Evolutionary conservation across 2,113 vertebrate genomes (phyloP).

Genomic region (Conger conger): DNA sequence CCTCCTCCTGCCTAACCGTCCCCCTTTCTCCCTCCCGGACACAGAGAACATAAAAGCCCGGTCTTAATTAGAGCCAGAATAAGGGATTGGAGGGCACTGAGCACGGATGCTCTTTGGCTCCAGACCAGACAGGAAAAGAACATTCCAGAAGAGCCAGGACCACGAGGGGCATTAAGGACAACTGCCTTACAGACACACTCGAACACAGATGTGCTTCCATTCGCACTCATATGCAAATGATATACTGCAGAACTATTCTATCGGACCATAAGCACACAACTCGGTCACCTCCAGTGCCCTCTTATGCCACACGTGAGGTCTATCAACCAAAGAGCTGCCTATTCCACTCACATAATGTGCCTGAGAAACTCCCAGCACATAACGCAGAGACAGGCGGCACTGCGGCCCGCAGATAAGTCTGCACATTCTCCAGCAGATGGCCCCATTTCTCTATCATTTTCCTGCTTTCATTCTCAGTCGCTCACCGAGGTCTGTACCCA

Average conservation of each 20-base stretch:
- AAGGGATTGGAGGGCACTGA: not conserved
- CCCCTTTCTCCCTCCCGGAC: not conserved
- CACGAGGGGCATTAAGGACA: not conserved
- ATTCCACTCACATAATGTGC: not conserved
- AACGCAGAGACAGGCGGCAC: not conserved
- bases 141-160: not conserved
- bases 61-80: not conserved
- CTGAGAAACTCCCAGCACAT: not conserved
- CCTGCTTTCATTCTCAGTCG: not conserved
- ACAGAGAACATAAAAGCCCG: not conserved
- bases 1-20: not conserved
- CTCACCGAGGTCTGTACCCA: not conserved
- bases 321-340: no score
- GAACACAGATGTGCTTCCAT: not conserved
- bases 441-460: constrained; percentile 71
- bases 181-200: not conserved
- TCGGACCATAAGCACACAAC: not conserved
- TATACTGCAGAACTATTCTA: not conserved
- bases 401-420: constrained; percentile 5
- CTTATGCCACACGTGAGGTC: not conserved
- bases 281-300: not conserved
- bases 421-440: constrained; percentile 79
- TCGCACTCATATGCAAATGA: not conserved
- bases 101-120: not conserved
- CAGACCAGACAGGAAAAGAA: not conserved